A percentile compares a stretch with the other conserved stretches of the same genome.
Evolutionary conservation across 2,113 vertebrate genomes (phyloP).

Genomic region (Scortum barcoo): DNA sequence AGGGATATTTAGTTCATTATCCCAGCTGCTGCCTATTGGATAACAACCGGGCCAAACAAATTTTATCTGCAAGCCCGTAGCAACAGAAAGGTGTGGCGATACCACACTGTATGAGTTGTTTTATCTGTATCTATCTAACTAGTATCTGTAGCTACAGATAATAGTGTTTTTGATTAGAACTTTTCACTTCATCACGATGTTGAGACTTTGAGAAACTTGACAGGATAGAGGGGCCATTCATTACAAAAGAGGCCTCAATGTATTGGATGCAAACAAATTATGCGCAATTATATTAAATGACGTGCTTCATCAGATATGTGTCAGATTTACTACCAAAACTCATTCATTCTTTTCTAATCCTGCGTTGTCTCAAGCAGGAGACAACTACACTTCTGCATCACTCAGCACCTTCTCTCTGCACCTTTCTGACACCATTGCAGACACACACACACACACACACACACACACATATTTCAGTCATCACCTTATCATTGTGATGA

Average conservation of each 20-base stretch:
- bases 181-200: background rate
- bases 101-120: too few relatives aligned
- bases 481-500: constrained; percentile 33
- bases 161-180: background rate
- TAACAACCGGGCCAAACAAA: too few relatives aligned
- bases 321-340: background rate
- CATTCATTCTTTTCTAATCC: constrained; percentile 38
- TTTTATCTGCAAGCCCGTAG: too few relatives aligned
- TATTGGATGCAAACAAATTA: background rate
- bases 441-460: too few relatives aligned
- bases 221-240: background rate
- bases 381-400: constrained; percentile 36
- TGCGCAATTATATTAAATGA: background rate
- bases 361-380: constrained; percentile 8
- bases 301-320: background rate
- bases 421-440: background rate
- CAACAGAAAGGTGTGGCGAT: too few relatives aligned
- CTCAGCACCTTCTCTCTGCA: constrained; percentile 25
- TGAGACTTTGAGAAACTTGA: background rate
- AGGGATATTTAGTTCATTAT: too few relatives aligned
- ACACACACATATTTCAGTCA: constrained; percentile 1
- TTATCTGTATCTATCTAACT: too few relatives aligned
- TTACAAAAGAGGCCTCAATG: background rate
- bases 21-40: too few relatives aligned
- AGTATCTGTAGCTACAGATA: too few relatives aligned